Percentiles rank a stretch among this genome's conserved stretches.
Evolutionary conservation across 2,797 vertebrate species (phyloP).

Genomic region (Sebastes iracundus): DNA sequence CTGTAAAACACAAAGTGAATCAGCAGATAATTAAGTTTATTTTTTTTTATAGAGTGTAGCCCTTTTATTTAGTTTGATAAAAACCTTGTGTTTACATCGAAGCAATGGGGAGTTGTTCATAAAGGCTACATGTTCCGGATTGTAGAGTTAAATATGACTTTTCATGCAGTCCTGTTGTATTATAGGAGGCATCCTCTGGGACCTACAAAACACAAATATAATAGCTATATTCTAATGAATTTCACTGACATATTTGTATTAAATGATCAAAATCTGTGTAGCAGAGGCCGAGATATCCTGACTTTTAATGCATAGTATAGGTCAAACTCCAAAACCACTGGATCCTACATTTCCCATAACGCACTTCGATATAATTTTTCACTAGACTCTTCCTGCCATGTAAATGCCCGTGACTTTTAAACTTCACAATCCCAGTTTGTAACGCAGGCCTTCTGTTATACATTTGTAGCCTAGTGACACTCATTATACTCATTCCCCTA

Average conservation of each 20-base stretch:
- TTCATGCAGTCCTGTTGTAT: not conserved
- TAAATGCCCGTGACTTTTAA: no score
- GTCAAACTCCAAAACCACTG: not conserved
- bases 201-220: not conserved
- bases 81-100: not conserved
- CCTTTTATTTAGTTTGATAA: no score
- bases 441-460: not conserved
- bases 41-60: not conserved
- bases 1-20: no score
- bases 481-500: no score
- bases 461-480: no score
- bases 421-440: not conserved
- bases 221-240: no score
- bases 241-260: not conserved
- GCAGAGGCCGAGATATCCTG: not conserved
- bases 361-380: not conserved
- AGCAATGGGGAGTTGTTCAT: not conserved
- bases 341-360: not conserved
- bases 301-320: not conserved
- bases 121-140: not conserved
- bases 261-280: not conserved
- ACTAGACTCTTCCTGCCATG: no score
- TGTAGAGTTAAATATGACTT: not conserved
- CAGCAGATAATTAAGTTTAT: not conserved
- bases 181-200: not conserved